phyloP scores from a whole-genome alignment of 2,888 invertebrate genomes.

The Aromia moschata region DNA sequence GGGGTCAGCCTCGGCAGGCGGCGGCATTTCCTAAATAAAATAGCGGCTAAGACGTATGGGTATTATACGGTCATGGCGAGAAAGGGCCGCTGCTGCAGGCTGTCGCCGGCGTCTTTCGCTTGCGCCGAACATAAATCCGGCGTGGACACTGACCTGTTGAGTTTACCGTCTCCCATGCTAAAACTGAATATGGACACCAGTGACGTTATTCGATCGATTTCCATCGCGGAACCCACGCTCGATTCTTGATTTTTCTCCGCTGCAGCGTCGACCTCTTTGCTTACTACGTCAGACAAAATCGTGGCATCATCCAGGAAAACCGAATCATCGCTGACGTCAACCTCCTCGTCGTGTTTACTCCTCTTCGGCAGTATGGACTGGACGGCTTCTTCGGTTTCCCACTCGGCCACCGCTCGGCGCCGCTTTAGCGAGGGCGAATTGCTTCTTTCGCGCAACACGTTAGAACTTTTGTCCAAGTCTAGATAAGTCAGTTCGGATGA shows the following conservation, averaged over 20 bases:
- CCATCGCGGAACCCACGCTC: slow-evolving; percentile 62
- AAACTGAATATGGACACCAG: slow-evolving; percentile 70
- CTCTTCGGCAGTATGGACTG: slow-evolving; percentile 66
- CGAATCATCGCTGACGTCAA: slow-evolving; percentile 57
- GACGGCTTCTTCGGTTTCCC: slow-evolving; percentile 68
- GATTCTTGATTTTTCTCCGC: slow-evolving; percentile 25
- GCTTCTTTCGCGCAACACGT: slow-evolving; percentile 57
- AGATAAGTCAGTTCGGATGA: slow-evolving; percentile 60
- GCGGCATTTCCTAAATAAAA: slow-evolving; percentile 27
- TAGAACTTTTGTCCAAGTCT: slow-evolving; percentile 63
- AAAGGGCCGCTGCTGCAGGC: slow-evolving; percentile 63
- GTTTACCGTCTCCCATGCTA: slow-evolving; percentile 59
- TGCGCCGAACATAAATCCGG: slow-evolving; percentile 67
- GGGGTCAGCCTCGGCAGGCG: slow-evolving; percentile 27
- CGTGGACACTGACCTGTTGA: slow-evolving; percentile 65
- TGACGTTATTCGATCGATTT: slow-evolving; percentile 69
- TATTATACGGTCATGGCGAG: slow-evolving; percentile 67
- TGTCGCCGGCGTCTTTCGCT: slow-evolving; percentile 64
- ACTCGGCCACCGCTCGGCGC: slow-evolving; percentile 64
- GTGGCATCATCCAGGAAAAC: slow-evolving; percentile 63
- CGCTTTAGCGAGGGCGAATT: slow-evolving; percentile 60
- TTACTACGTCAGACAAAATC: slow-evolving; percentile 59
- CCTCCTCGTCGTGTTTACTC: slow-evolving; percentile 54
- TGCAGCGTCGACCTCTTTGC: slow-evolving; percentile 46
- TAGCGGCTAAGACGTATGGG: neutral